A percentile compares a stretch with the other conserved stretches of the same genome.
Conservation (phyloP, 2,797 vertebrate genomes). For the Capromys pilorides region DNA sequence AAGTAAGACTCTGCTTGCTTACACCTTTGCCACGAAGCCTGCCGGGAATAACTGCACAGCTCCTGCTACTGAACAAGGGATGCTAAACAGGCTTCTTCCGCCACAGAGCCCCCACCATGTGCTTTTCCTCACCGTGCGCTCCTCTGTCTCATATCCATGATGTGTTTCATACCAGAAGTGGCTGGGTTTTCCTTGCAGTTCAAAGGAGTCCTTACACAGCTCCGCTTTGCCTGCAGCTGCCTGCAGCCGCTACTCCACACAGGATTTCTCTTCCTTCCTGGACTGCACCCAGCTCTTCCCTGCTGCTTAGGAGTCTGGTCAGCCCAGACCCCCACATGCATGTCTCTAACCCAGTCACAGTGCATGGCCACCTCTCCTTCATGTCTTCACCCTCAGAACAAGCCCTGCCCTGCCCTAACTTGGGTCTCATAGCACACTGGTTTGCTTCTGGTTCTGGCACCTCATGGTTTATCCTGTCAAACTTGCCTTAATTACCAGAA, state of each 20-base stretch:
- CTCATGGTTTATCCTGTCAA: neutral
- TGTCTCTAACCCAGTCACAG: neutral
- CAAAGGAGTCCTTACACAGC: neutral
- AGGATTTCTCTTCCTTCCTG: neutral
- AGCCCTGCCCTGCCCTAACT: neutral
- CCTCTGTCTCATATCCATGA: neutral
- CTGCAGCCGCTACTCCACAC: rapidly evolving
- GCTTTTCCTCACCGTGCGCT: neutral
- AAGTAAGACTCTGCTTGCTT: slow-evolving; percentile 82
- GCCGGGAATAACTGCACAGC: neutral
- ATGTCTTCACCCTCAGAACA: rapidly evolving
- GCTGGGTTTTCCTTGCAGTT: neutral
- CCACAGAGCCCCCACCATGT: neutral
- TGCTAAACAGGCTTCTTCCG: neutral
- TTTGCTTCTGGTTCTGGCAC: neutral
- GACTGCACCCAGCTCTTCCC: neutral
- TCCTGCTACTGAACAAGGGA: neutral
- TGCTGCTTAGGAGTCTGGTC: neutral
- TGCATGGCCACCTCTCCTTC: rapidly evolving
- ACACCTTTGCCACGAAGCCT: neutral
- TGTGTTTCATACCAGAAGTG: neutral
- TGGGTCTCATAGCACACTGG: rapidly evolving
- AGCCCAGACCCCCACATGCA: rapidly evolving
- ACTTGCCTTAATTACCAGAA: neutral
- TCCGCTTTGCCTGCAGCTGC: neutral